Conservation (phyloP, 2,113 vertebrate species). For the Sterna hirundo region DNA sequence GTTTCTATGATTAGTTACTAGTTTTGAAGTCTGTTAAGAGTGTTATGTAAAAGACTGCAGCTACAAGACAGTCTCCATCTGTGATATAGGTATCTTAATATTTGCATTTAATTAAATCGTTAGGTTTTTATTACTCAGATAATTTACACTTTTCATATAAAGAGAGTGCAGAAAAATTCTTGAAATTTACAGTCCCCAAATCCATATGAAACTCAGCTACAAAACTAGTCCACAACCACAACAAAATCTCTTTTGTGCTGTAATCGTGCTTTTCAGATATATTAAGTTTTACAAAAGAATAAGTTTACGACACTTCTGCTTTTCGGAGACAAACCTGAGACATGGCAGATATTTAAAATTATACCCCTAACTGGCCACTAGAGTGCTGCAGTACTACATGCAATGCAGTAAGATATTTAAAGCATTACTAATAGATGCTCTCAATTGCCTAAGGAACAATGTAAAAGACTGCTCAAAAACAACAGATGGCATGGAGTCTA, state of each 20-base stretch:
- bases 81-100: not conserved
- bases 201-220: not conserved
- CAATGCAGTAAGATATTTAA: not conserved
- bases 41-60: not conserved
- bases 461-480: not conserved
- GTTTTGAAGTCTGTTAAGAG: not conserved
- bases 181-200: not conserved
- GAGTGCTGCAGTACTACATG: slow-evolving; percentile 21
- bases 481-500: not conserved
- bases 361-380: slow-evolving; percentile 30
- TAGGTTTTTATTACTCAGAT: not conserved
- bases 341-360: not conserved
- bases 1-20: not conserved
- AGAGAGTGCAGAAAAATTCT: not conserved
- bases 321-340: not conserved
- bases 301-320: not conserved
- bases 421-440: not conserved
- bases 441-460: not conserved
- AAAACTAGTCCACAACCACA: not conserved
- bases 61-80: not conserved
- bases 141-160: not conserved
- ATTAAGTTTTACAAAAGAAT: not conserved
- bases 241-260: not conserved
- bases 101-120: not conserved
- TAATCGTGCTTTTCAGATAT: not conserved